phyloP scores from a whole-genome alignment of 2,113 vertebrate genomes.

The Crotalus viridis region DNA sequence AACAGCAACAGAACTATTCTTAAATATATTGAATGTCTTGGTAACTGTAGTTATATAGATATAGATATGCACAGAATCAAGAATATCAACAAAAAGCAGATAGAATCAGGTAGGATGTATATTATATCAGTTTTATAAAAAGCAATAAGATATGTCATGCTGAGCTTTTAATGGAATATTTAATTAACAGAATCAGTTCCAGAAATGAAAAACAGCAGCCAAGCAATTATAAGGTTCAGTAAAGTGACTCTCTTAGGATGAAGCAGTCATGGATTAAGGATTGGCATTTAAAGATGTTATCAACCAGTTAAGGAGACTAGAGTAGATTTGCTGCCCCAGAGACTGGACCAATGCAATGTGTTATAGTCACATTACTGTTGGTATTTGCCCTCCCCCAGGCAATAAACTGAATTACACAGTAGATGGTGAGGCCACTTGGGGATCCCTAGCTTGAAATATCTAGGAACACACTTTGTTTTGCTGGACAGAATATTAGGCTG shows the following conservation, averaged over 20 bases:
- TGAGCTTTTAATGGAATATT: slow-evolving; percentile 76
- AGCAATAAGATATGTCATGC: slow-evolving; percentile 72
- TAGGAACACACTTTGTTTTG: slow-evolving; percentile 41
- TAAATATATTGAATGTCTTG: slow-evolving; percentile 69
- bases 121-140: slow-evolving; percentile 81
- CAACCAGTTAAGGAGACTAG: slow-evolving; percentile 68
- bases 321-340: slow-evolving; percentile 58
- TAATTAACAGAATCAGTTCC: slow-evolving; percentile 80
- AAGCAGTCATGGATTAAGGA: slow-evolving; percentile 71
- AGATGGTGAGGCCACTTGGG: slow-evolving; percentile 55
- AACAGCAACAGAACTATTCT: slow-evolving; percentile 74
- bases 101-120: slow-evolving; percentile 65
- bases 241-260: slow-evolving; percentile 73
- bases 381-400: slow-evolving; percentile 26
- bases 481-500: not conserved
- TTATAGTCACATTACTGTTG: slow-evolving; percentile 65
- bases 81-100: slow-evolving; percentile 77
- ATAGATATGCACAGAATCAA: slow-evolving; percentile 73
- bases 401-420: slow-evolving; percentile 72
- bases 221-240: slow-evolving; percentile 78
- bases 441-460: slow-evolving; percentile 44
- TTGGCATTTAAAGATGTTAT: slow-evolving; percentile 79
- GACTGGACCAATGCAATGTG: slow-evolving; percentile 58
- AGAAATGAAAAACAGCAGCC: slow-evolving; percentile 80
- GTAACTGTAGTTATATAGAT: slow-evolving; percentile 83